These are phyloP conservation scores for Heliconius ismenius DNA, from an alignment of 2,888 invertebrate species.

Conservation along the genomic window DNA sequence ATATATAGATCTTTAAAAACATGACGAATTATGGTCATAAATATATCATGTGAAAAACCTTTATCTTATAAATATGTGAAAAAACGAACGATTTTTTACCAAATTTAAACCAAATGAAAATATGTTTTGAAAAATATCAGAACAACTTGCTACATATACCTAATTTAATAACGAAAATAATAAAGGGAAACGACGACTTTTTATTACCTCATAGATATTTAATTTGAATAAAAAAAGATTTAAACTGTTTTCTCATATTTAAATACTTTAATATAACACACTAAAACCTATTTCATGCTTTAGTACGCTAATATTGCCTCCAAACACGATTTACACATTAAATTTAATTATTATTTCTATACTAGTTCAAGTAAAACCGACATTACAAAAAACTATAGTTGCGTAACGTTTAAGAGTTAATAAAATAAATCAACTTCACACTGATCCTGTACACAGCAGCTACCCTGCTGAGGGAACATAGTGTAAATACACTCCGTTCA, in stretches of 20 bases:
- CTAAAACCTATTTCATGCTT: not conserved
- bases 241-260: not conserved
- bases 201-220: not conserved
- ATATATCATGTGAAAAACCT: not conserved
- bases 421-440: too few species aligned
- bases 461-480: too few species aligned
- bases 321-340: conserved; percentile 1
- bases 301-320: not conserved
- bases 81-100: too few species aligned
- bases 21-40: too few species aligned
- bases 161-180: too few species aligned
- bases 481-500: too few species aligned
- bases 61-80: not conserved
- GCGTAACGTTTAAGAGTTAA: conserved; percentile 15
- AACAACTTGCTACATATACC: too few species aligned
- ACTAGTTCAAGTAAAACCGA: not conserved
- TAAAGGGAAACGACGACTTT: too few species aligned
- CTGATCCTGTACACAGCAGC: too few species aligned
- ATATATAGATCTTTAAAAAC: too few species aligned
- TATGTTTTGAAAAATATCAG: too few species aligned
- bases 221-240: not conserved
- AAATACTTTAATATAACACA: not conserved
- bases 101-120: too few species aligned
- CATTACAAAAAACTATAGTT: not conserved
- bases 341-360: not conserved